Base-by-base conservation (phyloP, 2,797 vertebrate species). In the Esox lucius region DNA sequence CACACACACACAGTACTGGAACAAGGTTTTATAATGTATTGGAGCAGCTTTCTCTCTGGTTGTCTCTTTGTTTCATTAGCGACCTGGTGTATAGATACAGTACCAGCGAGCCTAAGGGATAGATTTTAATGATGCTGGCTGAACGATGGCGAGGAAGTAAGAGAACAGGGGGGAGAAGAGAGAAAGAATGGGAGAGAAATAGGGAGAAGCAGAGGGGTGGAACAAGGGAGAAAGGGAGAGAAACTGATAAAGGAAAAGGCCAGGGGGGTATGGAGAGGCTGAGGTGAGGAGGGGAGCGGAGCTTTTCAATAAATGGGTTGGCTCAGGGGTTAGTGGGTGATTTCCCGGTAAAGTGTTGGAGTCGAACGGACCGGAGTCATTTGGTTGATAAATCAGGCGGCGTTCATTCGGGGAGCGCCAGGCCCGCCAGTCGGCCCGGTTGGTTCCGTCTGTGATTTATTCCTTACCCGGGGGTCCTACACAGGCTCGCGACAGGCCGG, bases 361-460 rank as follows among this genome's bases (percentile, higher is more conserved):
- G 91, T 87, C 91, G 89, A 86, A 86, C 88, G 92, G 90, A 95
- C 94, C 92, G 92, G 87, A 94, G 95, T 96, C 95, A 96, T 96
- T 96, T 95, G 96, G 95, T 96, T 95, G 96, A 97, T 96, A 95
- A 96, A 98, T 97, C 95, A 95, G 93, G 92, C 84, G 49, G 49
- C 49, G 49, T 31, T 86, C 81, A 89, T 93, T 90, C 84, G 92
- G 92, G 56, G 49, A 92, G 94, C 87, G 86, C 64, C 89, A 86
- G 91, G 91, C 93, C 93, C 90, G 92, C 94, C 75, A 88, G 71
- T 86, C 84, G 81, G 65, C 77, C 86, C 86, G 85, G 85, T 92
- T 76, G 90, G 86, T 91, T 90, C 88, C 78, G 85, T 51, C 73
- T 82, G 94, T 97, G 96, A 98, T 98, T 97, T 97, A 97, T 97